Evolutionary conservation across 1,140 invertebrate genomes (phyloP).

Genomic region (Copidosoma floridanum): DNA sequence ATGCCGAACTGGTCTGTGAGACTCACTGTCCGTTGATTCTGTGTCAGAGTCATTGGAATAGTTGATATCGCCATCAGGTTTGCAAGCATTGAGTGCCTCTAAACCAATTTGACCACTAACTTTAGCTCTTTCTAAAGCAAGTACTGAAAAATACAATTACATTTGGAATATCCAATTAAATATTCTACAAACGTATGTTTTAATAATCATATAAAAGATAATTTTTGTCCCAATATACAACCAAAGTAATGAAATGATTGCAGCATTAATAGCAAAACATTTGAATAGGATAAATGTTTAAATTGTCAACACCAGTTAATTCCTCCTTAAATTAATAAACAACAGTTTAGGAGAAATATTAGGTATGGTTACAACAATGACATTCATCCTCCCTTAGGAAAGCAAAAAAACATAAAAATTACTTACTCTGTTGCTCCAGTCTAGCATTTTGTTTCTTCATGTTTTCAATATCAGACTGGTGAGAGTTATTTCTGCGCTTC

Average conservation of each 20-base stretch:
- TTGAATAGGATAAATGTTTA: too few species aligned
- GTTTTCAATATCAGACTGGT: slow-evolving; percentile 94
- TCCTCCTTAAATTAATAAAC: too few species aligned
- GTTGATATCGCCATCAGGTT: slow-evolving; percentile 48
- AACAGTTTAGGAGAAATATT: too few species aligned
- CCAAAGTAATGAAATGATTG: too few species aligned
- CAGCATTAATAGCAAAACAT: too few species aligned
- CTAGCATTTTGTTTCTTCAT: slow-evolving; percentile 86
- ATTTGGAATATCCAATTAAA: too few species aligned
- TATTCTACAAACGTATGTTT: too few species aligned
- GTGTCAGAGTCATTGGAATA: slow-evolving; percentile 57
- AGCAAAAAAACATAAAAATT: background rate
- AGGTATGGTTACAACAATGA: too few species aligned
- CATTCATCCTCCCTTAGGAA: background rate
- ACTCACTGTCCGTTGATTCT: slow-evolving; percentile 59
- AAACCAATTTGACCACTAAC: slow-evolving; percentile 65
- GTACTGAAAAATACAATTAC: slow-evolving; percentile 54
- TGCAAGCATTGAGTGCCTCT: slow-evolving; percentile 55
- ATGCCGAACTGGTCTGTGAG: slow-evolving; percentile 49
- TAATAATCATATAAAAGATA: too few species aligned
- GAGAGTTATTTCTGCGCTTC: slow-evolving; percentile 86
- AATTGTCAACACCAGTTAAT: too few species aligned
- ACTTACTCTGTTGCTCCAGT: slow-evolving; percentile 87
- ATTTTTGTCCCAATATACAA: too few species aligned
- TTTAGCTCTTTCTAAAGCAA: slow-evolving; percentile 70